phyloP scores from a whole-genome alignment of 2,797 vertebrate species.

The Galago senegalensis region DNA sequence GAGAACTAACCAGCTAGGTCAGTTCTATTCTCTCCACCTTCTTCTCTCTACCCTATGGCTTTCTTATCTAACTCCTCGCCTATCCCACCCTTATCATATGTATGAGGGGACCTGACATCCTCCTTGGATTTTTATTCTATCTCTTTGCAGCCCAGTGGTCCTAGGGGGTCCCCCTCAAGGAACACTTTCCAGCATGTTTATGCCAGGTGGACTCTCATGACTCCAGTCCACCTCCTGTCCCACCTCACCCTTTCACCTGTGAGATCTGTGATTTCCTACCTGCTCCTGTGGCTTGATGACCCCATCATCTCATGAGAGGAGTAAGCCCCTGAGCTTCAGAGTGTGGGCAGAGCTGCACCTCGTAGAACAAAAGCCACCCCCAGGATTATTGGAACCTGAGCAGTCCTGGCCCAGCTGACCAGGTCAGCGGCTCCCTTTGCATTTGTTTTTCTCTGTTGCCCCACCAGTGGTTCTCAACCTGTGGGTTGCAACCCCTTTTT shows the following conservation, averaged over 20 bases:
- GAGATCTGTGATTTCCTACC: background rate
- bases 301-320: background rate
- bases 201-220: background rate
- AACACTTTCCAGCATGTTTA: background rate
- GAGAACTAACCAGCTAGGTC: background rate
- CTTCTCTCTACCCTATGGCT: background rate
- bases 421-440: background rate
- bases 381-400: background rate
- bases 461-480: no score
- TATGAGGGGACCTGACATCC: background rate
- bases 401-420: background rate
- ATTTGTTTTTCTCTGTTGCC: background rate
- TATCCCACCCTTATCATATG: background rate
- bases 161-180: background rate
- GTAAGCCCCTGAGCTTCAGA: background rate
- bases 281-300: background rate
- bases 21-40: background rate
- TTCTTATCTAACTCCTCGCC: background rate
- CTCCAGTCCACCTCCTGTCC: background rate
- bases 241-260: background rate
- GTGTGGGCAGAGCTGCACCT: background rate
- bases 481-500: no score
- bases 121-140: background rate
- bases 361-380: background rate
- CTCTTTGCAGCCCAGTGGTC: background rate